phyloP scores from a whole-genome alignment of 2,113 vertebrate genomes.

The Mirza zaza region DNA sequence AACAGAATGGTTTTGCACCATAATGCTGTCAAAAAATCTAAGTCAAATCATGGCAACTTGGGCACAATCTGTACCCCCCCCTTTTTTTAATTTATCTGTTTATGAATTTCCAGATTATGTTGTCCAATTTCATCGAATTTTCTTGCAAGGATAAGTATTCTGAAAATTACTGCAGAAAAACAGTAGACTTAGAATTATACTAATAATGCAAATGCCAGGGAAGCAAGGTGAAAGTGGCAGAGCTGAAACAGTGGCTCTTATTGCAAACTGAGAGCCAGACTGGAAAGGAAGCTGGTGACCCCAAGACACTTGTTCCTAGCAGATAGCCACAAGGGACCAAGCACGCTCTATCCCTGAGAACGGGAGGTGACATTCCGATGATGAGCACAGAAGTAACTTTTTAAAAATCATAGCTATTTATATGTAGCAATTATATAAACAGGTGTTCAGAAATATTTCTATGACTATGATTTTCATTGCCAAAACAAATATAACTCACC shows the following conservation, averaged over 20 bases:
- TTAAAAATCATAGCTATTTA: neutral
- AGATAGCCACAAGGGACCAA: rapidly evolving
- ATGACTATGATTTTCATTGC: neutral
- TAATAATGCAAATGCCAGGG: rapidly evolving
- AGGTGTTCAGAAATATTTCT: constrained; percentile 30
- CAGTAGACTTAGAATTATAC: neutral
- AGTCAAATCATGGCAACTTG: neutral
- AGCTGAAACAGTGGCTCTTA: neutral
- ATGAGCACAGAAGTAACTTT: neutral
- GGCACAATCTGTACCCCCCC: neutral
- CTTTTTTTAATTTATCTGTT: neutral
- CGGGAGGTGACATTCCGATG: neutral
- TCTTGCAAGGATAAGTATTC: neutral
- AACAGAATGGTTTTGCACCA: neutral
- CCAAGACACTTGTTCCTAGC: rapidly evolving
- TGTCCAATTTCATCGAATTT: neutral
- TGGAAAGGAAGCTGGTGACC: rapidly evolving
- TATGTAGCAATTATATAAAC: neutral
- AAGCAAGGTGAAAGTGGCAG: neutral
- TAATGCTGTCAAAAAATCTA: neutral
- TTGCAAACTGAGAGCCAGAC: rapidly evolving
- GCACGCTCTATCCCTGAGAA: neutral
- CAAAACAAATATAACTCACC: constrained; percentile 44
- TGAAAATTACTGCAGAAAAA: neutral
- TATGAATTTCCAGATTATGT: neutral